Evolutionary conservation across 2,797 vertebrate genomes (phyloP).

Genomic region (Molothrus ater): DNA sequence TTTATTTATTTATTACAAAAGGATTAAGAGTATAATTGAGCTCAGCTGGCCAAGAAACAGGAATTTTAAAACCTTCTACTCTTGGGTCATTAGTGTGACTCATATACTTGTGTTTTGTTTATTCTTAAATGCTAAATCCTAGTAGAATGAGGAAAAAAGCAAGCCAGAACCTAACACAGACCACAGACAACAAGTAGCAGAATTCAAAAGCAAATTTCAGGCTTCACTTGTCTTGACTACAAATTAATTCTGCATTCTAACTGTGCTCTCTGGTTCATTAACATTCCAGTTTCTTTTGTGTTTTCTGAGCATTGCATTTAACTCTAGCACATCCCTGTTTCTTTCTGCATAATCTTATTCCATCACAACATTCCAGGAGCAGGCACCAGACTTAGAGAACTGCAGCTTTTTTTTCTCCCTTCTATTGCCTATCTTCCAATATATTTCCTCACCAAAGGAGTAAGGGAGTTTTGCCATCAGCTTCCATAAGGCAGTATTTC

Average conservation of each 20-base stretch:
- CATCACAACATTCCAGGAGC: not conserved
- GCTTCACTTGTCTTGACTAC: conserved; percentile 53
- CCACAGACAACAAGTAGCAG: conserved; percentile 17
- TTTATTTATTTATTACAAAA: not conserved
- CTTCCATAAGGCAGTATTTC: not conserved
- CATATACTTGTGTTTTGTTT: not conserved
- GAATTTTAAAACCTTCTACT: not conserved
- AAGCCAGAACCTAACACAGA: not conserved
- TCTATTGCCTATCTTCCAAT: not conserved
- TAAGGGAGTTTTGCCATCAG: not conserved
- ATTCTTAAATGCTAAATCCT: not conserved
- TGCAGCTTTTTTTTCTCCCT: fast-evolving
- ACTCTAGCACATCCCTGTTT: conserved; percentile 24
- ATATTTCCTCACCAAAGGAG: not conserved
- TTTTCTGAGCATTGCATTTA: conserved; percentile 41
- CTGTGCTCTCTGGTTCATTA: conserved; percentile 55
- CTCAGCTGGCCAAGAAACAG: not conserved
- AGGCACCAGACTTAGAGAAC: not conserved
- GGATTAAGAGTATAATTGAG: not conserved
- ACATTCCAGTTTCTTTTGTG: conserved; percentile 56
- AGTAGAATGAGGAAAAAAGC: not conserved
- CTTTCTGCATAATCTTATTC: conserved; percentile 17
- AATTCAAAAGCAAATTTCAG: conserved; percentile 52
- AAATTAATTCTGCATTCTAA: conserved; percentile 64
- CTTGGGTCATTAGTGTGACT: not conserved